phyloP scores from a whole-genome alignment of 2,113 vertebrate species.

The Pituophis catenifer region DNA sequence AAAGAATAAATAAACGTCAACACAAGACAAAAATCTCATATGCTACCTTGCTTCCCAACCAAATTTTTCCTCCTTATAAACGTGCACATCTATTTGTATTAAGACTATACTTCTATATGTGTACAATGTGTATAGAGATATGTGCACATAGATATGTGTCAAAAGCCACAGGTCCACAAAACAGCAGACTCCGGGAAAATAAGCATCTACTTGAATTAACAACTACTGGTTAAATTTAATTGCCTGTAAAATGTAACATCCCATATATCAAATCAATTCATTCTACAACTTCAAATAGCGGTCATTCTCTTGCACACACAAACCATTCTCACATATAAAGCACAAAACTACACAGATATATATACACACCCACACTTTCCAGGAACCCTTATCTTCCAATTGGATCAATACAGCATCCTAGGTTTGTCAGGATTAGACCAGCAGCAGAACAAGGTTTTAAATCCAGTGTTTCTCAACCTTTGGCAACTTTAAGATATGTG shows the following conservation, averaged over 20 bases:
- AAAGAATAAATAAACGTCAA: not conserved
- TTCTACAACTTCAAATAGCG: not conserved
- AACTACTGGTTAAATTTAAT: not conserved
- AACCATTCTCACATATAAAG: not conserved
- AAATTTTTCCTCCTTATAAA: not conserved
- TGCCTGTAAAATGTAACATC: not conserved
- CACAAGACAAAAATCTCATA: not conserved
- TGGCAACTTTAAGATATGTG: too few species aligned
- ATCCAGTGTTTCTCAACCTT: too few species aligned
- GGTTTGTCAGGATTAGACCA: not conserved
- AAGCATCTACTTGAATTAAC: not conserved
- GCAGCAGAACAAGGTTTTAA: not conserved
- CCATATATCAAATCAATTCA: not conserved
- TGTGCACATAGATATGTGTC: not conserved
- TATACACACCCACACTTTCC: not conserved
- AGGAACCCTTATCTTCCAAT: not conserved
- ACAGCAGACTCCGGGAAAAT: not conserved
- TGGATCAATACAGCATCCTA: not conserved
- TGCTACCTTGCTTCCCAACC: not conserved
- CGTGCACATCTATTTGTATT: not conserved
- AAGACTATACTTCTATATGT: not conserved
- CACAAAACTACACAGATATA: not conserved
- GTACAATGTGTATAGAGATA: not conserved
- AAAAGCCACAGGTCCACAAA: not conserved
- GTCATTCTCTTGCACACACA: not conserved